Conservation (phyloP, 1,140 invertebrate genomes). For the Sitodiplosis mosellana region DNA sequence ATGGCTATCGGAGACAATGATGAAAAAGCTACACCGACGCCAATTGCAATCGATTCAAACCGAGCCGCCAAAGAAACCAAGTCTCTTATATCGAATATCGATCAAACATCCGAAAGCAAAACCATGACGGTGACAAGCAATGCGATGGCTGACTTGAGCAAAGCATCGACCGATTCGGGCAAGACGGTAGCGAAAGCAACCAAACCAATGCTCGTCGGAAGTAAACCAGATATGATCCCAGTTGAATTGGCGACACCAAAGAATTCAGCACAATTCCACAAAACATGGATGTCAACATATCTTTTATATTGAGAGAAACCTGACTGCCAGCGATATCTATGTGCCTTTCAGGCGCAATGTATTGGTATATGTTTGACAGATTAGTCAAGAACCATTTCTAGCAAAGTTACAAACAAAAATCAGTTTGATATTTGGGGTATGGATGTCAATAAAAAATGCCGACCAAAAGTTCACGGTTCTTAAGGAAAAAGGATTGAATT, state of each 20-base stretch:
- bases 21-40: constrained; percentile 33
- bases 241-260: constrained; percentile 14
- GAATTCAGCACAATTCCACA: constrained; percentile 19
- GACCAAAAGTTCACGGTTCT: constrained; percentile 17
- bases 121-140: not conserved
- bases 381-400: too few relatives aligned
- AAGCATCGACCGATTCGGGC: too few relatives aligned
- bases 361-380: too few relatives aligned
- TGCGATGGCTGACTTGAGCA: too few relatives aligned
- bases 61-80: not conserved
- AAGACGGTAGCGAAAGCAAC: too few relatives aligned
- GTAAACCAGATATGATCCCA: not conserved
- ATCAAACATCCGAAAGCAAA: not conserved
- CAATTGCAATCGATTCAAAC: constrained; percentile 26
- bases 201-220: not conserved
- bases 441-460: constrained; percentile 16
- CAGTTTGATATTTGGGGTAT: too few relatives aligned
- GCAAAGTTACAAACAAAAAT: too few relatives aligned
- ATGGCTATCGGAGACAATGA: constrained; percentile 12
- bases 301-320: too few relatives aligned
- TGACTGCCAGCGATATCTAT: too few relatives aligned
- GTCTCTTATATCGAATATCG: too few relatives aligned
- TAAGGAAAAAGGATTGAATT: constrained; percentile 4
- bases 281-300: too few relatives aligned
- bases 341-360: too few relatives aligned